Evolutionary conservation across 2,113 vertebrate species (phyloP), one percentile per base, ranked within the genome.

Genomic region (Callaeas wilsoni): DNA sequence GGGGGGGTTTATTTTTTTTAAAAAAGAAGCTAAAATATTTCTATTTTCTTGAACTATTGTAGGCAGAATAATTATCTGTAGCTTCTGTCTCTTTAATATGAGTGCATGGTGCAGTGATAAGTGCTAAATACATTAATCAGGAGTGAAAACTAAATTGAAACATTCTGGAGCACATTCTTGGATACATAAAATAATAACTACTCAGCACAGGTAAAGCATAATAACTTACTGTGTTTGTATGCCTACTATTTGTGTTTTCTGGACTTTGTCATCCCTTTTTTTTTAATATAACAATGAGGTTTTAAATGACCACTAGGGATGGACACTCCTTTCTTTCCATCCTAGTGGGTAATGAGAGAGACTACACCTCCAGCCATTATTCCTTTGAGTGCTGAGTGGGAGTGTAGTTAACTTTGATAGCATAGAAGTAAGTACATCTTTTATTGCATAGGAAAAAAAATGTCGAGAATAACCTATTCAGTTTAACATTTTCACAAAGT

Each of bases 301-400:
- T 98, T 98, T 98, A 98, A 98, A 98, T 98, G 98, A 98, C 98
- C 98, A 95, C 55, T 95, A 70, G 94, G 96, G 97, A 97, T 86
- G 79, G 96, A 83, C 96, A 93, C 69, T 93, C 92, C 93, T 95
- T 97, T 97, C 94, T 97, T 98, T 96, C 87, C 74, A 93, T 98
- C 96, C 95, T 96, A 55, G 67, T 93, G 41, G 85, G 55, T 98
- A 98, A 98, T 97, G 96, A 98, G 93, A 93, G 87, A 97, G 97
- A 98, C 95, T 98, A 95, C 89, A 98, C 95, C 96, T 95, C 90
- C 81, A 96, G 93, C 93, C 96, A 97, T 97, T 97, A 97, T 89
- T 90, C 77, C 60, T 97, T 87, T 2, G 67, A 96, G 97, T 97
- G 95, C 95, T 95, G 91, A 98, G 95, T 95, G 89, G 97, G 97